These are phyloP conservation scores for Cabera pusaria DNA, from an alignment of 2,888 invertebrate species.

Conservation along the genomic window DNA sequence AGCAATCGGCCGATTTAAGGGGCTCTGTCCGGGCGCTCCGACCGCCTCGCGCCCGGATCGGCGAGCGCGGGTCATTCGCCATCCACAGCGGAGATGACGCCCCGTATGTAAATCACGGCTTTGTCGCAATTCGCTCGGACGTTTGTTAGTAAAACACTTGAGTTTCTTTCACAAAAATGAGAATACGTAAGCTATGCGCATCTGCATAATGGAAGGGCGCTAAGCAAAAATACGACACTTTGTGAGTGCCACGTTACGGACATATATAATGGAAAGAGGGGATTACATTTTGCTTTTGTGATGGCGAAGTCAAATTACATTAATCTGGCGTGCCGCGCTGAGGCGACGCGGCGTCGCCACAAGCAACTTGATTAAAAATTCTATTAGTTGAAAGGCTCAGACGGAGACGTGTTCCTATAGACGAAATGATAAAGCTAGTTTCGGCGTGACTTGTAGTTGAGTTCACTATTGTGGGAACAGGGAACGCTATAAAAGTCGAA, in stretches of 20 bases:
- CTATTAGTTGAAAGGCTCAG: slow-evolving; percentile 81
- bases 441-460: slow-evolving; percentile 42
- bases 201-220: slow-evolving; percentile 45
- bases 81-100: slow-evolving; percentile 60
- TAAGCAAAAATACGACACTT: slow-evolving; percentile 63
- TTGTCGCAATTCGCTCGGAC: slow-evolving; percentile 52
- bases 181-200: slow-evolving; percentile 33
- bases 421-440: slow-evolving; percentile 65
- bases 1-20: slow-evolving; percentile 79
- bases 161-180: slow-evolving; percentile 45
- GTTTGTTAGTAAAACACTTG: slow-evolving; percentile 59
- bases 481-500: slow-evolving; percentile 2
- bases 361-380: slow-evolving; percentile 82
- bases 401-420: slow-evolving; percentile 75
- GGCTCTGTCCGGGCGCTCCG: slow-evolving; percentile 55
- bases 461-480: slow-evolving; percentile 24
- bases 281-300: slow-evolving; percentile 83
- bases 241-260: slow-evolving; percentile 65
- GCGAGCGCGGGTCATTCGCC: slow-evolving; percentile 50
- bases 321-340: slow-evolving; percentile 62
- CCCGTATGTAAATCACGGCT: slow-evolving; percentile 63
- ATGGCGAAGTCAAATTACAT: slow-evolving; percentile 81
- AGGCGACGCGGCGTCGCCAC: slow-evolving; percentile 61
- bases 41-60: slow-evolving; percentile 38
- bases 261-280: slow-evolving; percentile 73